A percentile compares a stretch with the other conserved stretches of the same genome.
phyloP scores from a whole-genome alignment of 2,797 vertebrate species.

The Loris lydekkerianus region DNA sequence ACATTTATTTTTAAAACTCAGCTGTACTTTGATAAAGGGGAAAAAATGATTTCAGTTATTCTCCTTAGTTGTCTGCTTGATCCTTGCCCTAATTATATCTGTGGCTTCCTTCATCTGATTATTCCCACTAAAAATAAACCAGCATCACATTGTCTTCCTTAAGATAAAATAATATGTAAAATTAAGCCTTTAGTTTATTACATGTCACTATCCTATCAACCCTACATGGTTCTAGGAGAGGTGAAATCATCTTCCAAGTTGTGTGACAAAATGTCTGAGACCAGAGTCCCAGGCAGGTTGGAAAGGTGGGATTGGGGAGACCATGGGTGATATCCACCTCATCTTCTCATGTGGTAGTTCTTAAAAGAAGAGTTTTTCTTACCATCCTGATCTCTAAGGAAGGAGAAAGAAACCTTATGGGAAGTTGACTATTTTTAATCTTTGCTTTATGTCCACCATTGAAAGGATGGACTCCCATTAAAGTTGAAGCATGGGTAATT shows the following conservation, averaged over 20 bases:
- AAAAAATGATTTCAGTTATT: neutral
- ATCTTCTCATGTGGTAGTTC: neutral
- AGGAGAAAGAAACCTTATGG: neutral
- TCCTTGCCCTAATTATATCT: neutral
- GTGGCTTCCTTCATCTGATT: slow-evolving; percentile 29
- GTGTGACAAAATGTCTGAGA: neutral
- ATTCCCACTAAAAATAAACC: slow-evolving; percentile 29
- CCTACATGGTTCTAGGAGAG: slow-evolving; percentile 31
- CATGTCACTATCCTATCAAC: neutral
- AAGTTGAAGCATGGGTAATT: neutral
- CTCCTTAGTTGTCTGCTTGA: neutral
- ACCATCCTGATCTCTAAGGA: neutral
- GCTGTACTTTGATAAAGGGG: neutral
- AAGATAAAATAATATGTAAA: slow-evolving; percentile 25
- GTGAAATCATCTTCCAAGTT: neutral
- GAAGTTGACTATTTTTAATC: neutral
- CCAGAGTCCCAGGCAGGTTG: neutral
- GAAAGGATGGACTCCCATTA: neutral
- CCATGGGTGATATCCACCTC: neutral
- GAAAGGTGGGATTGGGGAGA: neutral
- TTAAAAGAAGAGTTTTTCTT: slow-evolving; percentile 18
- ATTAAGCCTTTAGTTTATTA: slow-evolving; percentile 28
- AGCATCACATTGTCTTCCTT: neutral
- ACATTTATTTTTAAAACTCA: slow-evolving; percentile 54
- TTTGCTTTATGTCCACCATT: neutral